Conservation (phyloP, 2,113 vertebrate genomes). For the Brachirus orientalis region DNA sequence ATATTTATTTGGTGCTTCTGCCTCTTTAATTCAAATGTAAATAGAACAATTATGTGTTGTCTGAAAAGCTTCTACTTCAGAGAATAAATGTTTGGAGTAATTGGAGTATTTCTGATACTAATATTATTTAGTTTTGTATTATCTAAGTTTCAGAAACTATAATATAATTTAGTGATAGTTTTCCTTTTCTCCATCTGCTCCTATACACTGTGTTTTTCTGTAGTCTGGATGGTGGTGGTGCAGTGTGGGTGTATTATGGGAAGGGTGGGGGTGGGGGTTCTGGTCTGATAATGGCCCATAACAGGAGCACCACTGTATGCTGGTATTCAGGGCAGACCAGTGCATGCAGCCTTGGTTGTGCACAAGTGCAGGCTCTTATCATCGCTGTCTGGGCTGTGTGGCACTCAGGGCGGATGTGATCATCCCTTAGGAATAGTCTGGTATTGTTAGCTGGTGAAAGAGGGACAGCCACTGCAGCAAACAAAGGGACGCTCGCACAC, state of each 20-base stretch:
- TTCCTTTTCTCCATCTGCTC: neutral
- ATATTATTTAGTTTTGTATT: too few species aligned
- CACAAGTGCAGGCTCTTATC: conserved; percentile 60
- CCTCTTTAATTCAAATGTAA: neutral
- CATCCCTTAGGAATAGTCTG: conserved; percentile 79
- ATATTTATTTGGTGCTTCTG: neutral
- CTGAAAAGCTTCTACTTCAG: too few species aligned
- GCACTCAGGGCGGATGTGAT: conserved; percentile 76
- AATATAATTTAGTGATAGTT: too few species aligned
- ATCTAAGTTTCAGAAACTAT: too few species aligned
- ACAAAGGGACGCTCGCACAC: conserved; percentile 54
- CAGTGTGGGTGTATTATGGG: neutral
- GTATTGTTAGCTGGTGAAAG: conserved; percentile 76
- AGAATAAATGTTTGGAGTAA: too few species aligned
- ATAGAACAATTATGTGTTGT: too few species aligned
- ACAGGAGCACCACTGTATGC: conserved; percentile 47
- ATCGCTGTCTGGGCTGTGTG: conserved; percentile 62
- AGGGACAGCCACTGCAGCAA: conserved; percentile 69
- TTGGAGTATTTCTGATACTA: too few species aligned
- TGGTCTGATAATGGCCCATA: conserved; percentile 7
- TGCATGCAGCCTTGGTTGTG: conserved; percentile 37
- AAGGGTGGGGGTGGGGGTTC: neutral
- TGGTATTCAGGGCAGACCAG: conserved; percentile 26
- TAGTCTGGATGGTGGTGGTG: conserved; percentile 9
- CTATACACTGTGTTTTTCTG: conserved; percentile 3